phyloP scores from a whole-genome alignment of 2,113 vertebrate genomes.

The Cettia cetti region DNA sequence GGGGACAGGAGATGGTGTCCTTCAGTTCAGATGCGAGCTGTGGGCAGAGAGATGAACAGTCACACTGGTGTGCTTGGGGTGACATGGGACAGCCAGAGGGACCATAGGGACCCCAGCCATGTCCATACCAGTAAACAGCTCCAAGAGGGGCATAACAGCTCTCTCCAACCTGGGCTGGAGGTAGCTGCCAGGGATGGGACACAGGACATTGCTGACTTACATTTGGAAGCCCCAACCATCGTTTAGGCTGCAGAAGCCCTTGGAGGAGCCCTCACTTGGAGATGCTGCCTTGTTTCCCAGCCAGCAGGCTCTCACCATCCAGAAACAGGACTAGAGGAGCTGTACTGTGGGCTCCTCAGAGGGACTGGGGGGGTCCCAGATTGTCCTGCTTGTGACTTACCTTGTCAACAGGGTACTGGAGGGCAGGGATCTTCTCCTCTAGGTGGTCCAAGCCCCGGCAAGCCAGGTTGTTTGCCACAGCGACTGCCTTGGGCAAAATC shows the following conservation, averaged over 20 bases:
- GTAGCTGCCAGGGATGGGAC: neutral
- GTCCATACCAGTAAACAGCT: neutral
- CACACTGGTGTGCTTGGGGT: neutral
- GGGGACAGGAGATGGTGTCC: constrained; percentile 65
- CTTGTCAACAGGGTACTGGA: constrained; percentile 76
- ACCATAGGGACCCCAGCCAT: neutral
- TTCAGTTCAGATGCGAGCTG: constrained; percentile 77
- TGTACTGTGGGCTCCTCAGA: neutral
- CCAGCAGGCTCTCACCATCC: neutral
- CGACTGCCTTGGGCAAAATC: constrained; percentile 60
- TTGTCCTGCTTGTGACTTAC: constrained; percentile 29
- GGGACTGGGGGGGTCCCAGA: rapidly evolving
- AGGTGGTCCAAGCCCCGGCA: constrained; percentile 79
- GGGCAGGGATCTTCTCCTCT: constrained; percentile 80
- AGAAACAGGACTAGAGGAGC: neutral
- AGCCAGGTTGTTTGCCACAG: constrained; percentile 74
- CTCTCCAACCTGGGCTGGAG: neutral
- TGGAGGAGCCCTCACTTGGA: neutral
- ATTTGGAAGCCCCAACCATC: neutral
- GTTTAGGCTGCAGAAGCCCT: neutral
- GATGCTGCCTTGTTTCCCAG: neutral
- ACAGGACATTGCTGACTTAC: neutral
- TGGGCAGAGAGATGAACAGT: neutral
- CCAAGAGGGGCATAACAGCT: neutral
- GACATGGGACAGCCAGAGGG: neutral